These are phyloP conservation scores for Drosophila parvula DNA, from an alignment of 1,140 invertebrate species.

Conservation along the genomic window DNA sequence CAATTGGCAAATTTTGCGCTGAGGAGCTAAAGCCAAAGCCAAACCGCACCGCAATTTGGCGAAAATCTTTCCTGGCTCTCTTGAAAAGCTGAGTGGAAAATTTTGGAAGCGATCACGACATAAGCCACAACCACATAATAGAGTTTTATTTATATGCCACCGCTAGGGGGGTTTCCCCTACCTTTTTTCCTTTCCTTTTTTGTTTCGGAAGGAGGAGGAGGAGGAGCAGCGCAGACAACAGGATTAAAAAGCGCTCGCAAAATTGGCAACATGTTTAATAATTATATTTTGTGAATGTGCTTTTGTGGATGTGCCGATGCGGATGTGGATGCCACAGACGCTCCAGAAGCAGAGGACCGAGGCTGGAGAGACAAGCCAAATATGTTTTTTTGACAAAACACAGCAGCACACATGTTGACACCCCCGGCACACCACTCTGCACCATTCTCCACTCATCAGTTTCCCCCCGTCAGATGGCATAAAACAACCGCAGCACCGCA, in stretches of 20 bases:
- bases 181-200: not conserved
- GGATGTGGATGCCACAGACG: constrained; percentile 31
- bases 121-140: constrained; percentile 79
- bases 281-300: constrained; percentile 81
- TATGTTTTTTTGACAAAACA: constrained; percentile 82
- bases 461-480: constrained; percentile 66
- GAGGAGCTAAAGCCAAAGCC: constrained; percentile 10
- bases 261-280: constrained; percentile 82
- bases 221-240: constrained; percentile 63
- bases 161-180: constrained; percentile 14
- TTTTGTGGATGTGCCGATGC: constrained; percentile 51
- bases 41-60: constrained; percentile 48
- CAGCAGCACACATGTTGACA: constrained; percentile 76
- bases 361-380: constrained; percentile 70
- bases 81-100: constrained; percentile 35
- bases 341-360: constrained; percentile 12
- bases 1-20: constrained; percentile 38
- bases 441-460: constrained; percentile 12
- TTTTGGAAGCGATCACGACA: constrained; percentile 68
- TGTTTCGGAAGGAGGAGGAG: constrained; percentile 6
- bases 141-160: constrained; percentile 74
- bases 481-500: constrained; percentile 80
- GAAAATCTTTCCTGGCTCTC: constrained; percentile 12
- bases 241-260: constrained; percentile 82
- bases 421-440: constrained; percentile 15